Base-by-base conservation (phyloP, 2,113 vertebrate genomes). In the Tachycineta bicolor region DNA sequence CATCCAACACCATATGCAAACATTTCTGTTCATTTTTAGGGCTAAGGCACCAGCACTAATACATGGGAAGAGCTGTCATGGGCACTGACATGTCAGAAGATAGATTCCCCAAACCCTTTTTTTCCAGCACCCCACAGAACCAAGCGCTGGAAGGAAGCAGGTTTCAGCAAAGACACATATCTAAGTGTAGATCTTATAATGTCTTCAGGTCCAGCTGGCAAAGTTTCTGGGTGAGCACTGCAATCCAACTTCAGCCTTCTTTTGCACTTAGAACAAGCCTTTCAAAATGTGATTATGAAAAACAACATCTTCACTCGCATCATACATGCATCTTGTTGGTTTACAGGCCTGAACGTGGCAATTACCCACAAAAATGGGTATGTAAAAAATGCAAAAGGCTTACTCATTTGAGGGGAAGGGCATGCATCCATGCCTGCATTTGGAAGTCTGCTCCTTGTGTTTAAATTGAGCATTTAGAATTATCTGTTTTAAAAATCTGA, bases 1-100 rank as follows among this genome's bases (percentile, higher is more conserved):
- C 59, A 84, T 86, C 52, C 59, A 67, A 84, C 93, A 68, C 8
- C 28, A 79, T 20, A 91, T 19, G 17, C 81, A 75, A 94, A 71
- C 17, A 83, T 58, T 92, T 90, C 39, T 88, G 46, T 89, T 91
- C 49, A 55, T 64, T 87, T 88, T 84, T 53, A 82, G 68, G 67
- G 55, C 49, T 94, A 96, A 96, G 96, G 96, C 94, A 93, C 87
- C 81, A 94, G 74, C 47, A 65, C 39, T 62, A n/a, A 44, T 63
- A 76, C 1, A 4, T 34, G 59, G 55, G 47, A 93, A 84, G 52
- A 86, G 25, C 56, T 56, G 86, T 75, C 37, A 20, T 10, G 68
- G 77, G 62, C 59, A 60, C 26, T 80, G 67, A 93, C n/a, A 37
- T 14, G 9, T 34, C 50, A 93, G 34, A 63, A 60, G 37, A 81